phyloP scores from a whole-genome alignment of 2,113 vertebrate species.

The Chelonoidis abingdonii region DNA sequence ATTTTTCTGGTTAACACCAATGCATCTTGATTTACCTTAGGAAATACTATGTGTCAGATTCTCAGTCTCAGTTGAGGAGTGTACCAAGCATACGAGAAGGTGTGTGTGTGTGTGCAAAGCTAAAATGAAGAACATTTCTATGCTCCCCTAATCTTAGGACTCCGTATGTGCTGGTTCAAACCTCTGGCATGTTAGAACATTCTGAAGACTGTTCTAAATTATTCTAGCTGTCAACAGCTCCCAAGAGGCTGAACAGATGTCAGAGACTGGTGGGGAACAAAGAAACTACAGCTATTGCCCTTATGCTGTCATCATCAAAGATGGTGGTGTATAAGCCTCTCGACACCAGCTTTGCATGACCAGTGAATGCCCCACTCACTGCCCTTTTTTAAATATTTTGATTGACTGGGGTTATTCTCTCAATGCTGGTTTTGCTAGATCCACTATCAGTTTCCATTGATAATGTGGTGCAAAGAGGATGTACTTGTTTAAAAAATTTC shows the following conservation, averaged over 20 bases:
- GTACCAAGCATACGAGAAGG: neutral
- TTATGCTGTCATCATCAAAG: neutral
- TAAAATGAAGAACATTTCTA: neutral
- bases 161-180: neutral
- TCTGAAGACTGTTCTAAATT: neutral
- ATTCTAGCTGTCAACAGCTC: neutral
- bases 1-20: neutral
- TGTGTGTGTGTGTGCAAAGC: too few species aligned
- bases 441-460: neutral
- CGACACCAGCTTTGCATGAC: neutral
- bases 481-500: neutral
- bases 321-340: neutral
- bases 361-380: neutral
- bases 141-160: neutral
- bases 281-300: neutral
- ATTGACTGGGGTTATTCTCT: neutral
- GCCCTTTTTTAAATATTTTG: too few species aligned
- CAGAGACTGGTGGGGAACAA: neutral
- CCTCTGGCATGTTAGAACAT: neutral
- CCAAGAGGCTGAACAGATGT: neutral
- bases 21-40: constrained; percentile 15
- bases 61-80: neutral
- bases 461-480: too few species aligned
- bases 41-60: neutral
- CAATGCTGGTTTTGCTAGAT: neutral